Evolutionary conservation across 2,888 invertebrate species (phyloP).

Genomic region (Cancer borealis): DNA sequence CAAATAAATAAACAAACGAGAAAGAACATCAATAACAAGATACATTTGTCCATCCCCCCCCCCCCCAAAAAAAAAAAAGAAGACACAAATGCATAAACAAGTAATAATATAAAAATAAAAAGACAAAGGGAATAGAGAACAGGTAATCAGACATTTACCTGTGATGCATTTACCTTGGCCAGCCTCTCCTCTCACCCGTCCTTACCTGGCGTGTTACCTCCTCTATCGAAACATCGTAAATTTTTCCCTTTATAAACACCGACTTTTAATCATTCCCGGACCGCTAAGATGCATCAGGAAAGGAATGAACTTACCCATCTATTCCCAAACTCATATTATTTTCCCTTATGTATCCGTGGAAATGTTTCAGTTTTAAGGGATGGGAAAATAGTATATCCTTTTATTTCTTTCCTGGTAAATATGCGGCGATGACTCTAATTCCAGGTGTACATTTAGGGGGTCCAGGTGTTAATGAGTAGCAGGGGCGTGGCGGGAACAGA

Average conservation of each 20-base stretch:
- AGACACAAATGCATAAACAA: too few species aligned
- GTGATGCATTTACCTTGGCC: not conserved
- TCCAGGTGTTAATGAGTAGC: slow-evolving; percentile 27
- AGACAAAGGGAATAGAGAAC: not conserved
- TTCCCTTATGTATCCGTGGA: not conserved
- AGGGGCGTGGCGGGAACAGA: not conserved
- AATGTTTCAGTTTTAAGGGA: not conserved
- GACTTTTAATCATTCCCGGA: not conserved
- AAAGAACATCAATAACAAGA: not conserved
- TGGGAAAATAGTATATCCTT: not conserved
- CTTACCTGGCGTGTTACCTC: not conserved
- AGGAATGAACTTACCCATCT: too few species aligned
- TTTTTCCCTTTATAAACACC: not conserved
- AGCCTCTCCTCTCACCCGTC: not conserved
- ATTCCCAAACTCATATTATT: not conserved
- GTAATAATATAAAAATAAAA: too few species aligned
- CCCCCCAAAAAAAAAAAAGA: too few species aligned
- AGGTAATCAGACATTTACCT: not conserved
- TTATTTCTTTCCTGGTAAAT: not conserved
- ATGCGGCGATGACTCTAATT: not conserved
- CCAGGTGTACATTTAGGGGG: not conserved
- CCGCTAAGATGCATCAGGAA: not conserved
- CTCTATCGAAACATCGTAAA: not conserved
- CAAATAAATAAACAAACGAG: not conserved
- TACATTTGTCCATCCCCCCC: too few species aligned